A percentile compares a stretch with the other conserved stretches of the same genome.
phyloP scores from a whole-genome alignment of 1,140 invertebrate genomes.

The Drosophila bipectinata region DNA sequence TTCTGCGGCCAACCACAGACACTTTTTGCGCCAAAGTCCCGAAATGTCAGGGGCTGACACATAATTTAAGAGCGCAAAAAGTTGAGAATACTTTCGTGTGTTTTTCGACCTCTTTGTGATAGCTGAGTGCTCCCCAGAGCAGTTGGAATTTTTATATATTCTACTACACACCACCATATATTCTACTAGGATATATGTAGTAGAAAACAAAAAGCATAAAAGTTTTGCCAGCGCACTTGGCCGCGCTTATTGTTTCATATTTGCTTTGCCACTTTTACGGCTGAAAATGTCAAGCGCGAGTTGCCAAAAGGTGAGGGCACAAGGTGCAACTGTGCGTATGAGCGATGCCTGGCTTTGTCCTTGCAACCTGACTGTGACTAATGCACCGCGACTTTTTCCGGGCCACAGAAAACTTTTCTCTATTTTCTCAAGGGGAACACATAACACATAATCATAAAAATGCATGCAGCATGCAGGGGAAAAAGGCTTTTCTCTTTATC shows the following conservation, averaged over 20 bases:
- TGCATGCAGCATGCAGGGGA: constrained; percentile 12
- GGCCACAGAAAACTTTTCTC: constrained; percentile 42
- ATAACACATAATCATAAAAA: constrained; percentile 36
- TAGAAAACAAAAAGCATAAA: background rate
- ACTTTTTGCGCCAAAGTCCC: background rate
- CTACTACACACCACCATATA: too few species aligned
- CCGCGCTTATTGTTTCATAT: constrained; percentile 43
- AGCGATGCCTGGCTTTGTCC: constrained; percentile 60
- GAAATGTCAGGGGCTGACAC: constrained; percentile 14
- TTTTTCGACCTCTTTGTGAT: constrained; percentile 6
- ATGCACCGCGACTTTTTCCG: constrained; percentile 60
- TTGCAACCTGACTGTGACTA: constrained; percentile 69
- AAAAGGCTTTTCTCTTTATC: constrained; percentile 1
- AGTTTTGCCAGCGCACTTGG: constrained; percentile 23
- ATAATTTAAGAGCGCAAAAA: constrained; percentile 29
- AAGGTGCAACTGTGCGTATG: constrained; percentile 72
- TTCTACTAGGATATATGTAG: too few species aligned
- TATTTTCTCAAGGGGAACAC: constrained; percentile 58
- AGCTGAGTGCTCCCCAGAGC: constrained; percentile 20
- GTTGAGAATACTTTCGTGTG: constrained; percentile 24
- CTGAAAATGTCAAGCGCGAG: constrained; percentile 56
- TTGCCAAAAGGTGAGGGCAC: constrained; percentile 42
- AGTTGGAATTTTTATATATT: constrained; percentile 8
- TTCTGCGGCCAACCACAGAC: constrained; percentile 10
- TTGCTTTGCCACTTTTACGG: constrained; percentile 52